phyloP scores from a whole-genome alignment of 37 sponge, comb jelly and placozoan species.

The Hormiphora californensis region DNA sequence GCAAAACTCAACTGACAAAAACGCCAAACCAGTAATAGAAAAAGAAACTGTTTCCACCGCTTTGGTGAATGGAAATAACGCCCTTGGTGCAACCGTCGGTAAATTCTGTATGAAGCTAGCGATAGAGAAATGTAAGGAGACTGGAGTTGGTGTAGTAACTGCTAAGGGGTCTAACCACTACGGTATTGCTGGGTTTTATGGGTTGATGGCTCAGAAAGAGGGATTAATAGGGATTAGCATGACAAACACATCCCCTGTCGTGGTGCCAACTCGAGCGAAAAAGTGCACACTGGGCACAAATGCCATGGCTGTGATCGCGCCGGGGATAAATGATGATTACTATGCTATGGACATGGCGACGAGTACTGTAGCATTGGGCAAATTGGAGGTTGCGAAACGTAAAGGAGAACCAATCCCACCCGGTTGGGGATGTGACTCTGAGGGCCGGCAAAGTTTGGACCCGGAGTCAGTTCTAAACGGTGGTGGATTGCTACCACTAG shows the following conservation, averaged over 20 bases:
- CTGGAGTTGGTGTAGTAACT: conserved; percentile 81
- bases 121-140: conserved; percentile 73
- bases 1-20: conserved; percentile 61
- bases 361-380: conserved; percentile 74
- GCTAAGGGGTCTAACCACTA: conserved; percentile 86
- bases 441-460: conserved; percentile 59
- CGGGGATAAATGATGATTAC: conserved; percentile 65
- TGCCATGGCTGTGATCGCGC: conserved; percentile 77
- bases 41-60: conserved; percentile 77
- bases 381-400: conserved; percentile 73
- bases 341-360: conserved; percentile 93
- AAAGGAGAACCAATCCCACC: conserved; percentile 68
- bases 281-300: conserved; percentile 76
- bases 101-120: conserved; percentile 82
- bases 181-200: conserved; percentile 89
- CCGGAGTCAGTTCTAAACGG: conserved; percentile 60
- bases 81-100: conserved; percentile 72
- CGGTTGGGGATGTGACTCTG: conserved; percentile 73
- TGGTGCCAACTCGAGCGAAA: conserved; percentile 32
- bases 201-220: conserved; percentile 65
- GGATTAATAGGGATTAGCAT: conserved; percentile 76
- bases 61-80: conserved; percentile 74
- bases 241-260: conserved; percentile 83
- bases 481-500: conserved; percentile 76
- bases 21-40: conserved; percentile 63